Base-by-base conservation (phyloP, 2,797 vertebrate species). In the Protosalanx chinensis region DNA sequence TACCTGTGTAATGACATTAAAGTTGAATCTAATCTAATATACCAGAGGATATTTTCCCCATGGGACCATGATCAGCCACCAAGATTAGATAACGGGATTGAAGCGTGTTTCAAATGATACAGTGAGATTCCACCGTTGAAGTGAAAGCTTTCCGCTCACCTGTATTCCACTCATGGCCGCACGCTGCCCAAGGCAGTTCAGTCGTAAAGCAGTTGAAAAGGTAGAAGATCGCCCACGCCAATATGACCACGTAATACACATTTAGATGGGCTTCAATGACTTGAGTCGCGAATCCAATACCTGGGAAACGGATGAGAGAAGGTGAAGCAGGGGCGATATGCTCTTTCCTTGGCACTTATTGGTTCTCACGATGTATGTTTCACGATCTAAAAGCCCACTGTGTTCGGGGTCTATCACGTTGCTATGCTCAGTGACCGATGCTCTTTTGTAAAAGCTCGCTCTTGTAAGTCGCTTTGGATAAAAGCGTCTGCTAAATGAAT, bases 141-240 rank as follows among this genome's bases (percentile, higher is more conserved):
- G 15, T 56, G 15, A n/a, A n/a, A n/a, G 4, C 3, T 6, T 16
- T 4, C 5, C 51, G 1, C 85, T 67, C 88, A 99, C 97, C 96
- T 94, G 97, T 98, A 79, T 99, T 99, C 98, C 98, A 99, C 68
- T 96, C 94, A n/a, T 99, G 98, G 10, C 96, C 97, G 87, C 98
- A 99, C 6, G 90, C 93, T 57, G 98, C 98, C 98, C 98, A 99
- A 65, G 98, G 98, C 59, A 98, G 93, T 76, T 98, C 97, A 0
- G 94, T 95, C 75, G 98, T 97, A 83, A 99, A 99, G 90, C 96
- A 99, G 87, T 98, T 98, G 86, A 96, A 95, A 89, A 99, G 92
- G 91, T 99, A 99, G 92, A 99, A 98, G 86, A 98, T 97, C 75
- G 97, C 96, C 97, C 97, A 98, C 4, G 98, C 92, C 83, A 99